Base-by-base conservation (phyloP, 2,888 invertebrate species). In the Germaria angustata region DNA sequence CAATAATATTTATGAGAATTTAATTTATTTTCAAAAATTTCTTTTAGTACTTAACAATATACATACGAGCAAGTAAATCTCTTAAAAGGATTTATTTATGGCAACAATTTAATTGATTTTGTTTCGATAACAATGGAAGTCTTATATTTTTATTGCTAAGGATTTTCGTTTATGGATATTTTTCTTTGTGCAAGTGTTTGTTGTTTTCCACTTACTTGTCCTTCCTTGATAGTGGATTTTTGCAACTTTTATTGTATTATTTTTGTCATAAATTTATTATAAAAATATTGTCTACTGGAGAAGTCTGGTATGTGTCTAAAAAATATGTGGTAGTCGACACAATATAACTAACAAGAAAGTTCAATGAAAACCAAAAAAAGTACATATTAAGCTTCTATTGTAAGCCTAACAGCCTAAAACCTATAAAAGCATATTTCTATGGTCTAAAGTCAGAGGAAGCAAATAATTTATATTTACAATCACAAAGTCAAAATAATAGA, bases 291-390 rank as follows among this genome's bases (percentile, higher is more conserved):
- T 24, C 28, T 39, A 8, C 28, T 11, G 1, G n/a, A 17, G 59
- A 80, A 68, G 80, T 80, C 80, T 80, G 66, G 68, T 72, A 77
- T 81, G 81, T 81, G 81, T 81, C 81, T 81, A 32, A n/a, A 53
- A n/a, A 77, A 81, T 81, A 77, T 81, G 77, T 77, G 66, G 66
- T 49, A 44, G 34, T 15, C 39, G 53, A 34, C 9, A 28, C 0
- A 61, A 65, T 68, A 46, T 68, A 46, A 69, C 1, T 17, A 46
- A 20, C 22, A 9, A 51, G n/a, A 34, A 41, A 39, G 55, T 36
- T 55, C 44, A 53, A 71, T 46, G 72, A 65, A 55, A n/a, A n/a
- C 8, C 39, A 5, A 79, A 39, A 66, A 65, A 51, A 57, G n/a
- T n/a, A 57, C 41, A 72, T 66, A 59, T 79, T 51, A 59, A 66